phyloP scores from a whole-genome alignment of 1,140 invertebrate genomes.

The Drosophila nigromelanica region DNA sequence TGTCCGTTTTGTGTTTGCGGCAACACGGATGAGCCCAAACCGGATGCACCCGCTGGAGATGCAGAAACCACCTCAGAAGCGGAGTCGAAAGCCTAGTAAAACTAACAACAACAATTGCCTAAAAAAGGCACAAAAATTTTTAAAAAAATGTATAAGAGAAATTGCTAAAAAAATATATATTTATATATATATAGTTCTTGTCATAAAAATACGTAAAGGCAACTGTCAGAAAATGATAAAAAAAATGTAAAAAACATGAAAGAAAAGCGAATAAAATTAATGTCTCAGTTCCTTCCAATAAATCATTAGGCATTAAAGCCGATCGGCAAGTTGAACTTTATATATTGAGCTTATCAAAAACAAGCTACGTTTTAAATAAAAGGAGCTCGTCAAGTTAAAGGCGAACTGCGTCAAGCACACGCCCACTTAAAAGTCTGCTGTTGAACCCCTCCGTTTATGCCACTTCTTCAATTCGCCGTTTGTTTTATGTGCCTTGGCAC shows the following conservation, averaged over 20 bases:
- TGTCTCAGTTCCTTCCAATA: too few species aligned
- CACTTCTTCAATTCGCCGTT: constrained; percentile 5
- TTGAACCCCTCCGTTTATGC: neutral
- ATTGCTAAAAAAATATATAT: too few species aligned
- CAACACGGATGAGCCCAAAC: constrained; percentile 69
- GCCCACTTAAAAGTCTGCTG: neutral
- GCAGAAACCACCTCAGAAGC: constrained; percentile 81
- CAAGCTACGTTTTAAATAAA: neutral
- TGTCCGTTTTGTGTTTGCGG: constrained; percentile 88
- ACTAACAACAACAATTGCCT: constrained; percentile 46
- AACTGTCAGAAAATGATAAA: constrained; percentile 45
- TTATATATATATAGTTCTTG: too few species aligned
- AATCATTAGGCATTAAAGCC: too few species aligned
- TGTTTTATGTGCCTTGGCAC: constrained; percentile 59
- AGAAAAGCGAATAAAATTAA: neutral
- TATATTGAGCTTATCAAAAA: neutral
- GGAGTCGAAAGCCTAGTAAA: constrained; percentile 66
- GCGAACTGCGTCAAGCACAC: neutral
- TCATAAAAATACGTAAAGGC: constrained; percentile 26
- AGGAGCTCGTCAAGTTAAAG: neutral
- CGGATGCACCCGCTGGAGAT: constrained; percentile 84
- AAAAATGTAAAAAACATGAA: constrained; percentile 53
- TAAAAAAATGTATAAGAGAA: neutral
- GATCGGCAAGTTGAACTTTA: too few species aligned
- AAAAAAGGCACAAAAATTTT: constrained; percentile 53